phyloP scores from a whole-genome alignment of 2,113 vertebrate species.

The Epinephelus moara region DNA sequence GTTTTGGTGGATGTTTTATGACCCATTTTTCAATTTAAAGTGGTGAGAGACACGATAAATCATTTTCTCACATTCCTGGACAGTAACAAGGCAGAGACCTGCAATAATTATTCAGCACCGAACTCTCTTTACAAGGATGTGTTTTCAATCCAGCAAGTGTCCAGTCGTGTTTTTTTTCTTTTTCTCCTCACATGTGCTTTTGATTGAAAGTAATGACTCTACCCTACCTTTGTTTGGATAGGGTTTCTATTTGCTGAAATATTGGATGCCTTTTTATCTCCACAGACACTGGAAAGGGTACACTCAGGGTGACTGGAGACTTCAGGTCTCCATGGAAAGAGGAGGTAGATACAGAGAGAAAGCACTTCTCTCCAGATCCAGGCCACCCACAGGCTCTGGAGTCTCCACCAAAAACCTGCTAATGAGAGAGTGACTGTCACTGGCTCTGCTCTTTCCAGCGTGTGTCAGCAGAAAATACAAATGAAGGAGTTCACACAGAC shows the following conservation, averaged over 20 bases:
- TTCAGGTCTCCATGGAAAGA: conserved; percentile 72
- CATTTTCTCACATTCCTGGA: conserved; percentile 73
- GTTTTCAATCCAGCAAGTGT: conserved; percentile 59
- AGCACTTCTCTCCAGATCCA: conserved; percentile 53
- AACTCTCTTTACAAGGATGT: conserved; percentile 67
- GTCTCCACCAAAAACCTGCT: conserved; percentile 70
- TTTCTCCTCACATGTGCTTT: conserved; percentile 74
- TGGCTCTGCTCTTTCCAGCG: conserved; percentile 72
- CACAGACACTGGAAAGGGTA: conserved; percentile 57
- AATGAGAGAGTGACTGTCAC: conserved; percentile 79
- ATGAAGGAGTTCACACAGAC: conserved; percentile 69
- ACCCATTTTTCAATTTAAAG: conserved; percentile 44
- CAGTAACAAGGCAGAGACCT: conserved; percentile 60
- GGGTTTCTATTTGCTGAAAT: conserved; percentile 69
- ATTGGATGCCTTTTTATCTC: conserved; percentile 67
- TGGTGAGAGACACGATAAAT: conserved; percentile 66
- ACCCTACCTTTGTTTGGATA: conserved; percentile 76
- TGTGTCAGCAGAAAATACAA: conserved; percentile 76
- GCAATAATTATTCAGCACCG: conserved; percentile 60
- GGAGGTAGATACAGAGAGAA: conserved; percentile 58
- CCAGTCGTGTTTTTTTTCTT: conserved; percentile 47
- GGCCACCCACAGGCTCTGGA: conserved; percentile 77
- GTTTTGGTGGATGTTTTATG: conserved; percentile 62
- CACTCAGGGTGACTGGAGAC: conserved; percentile 52
- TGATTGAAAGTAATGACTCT: conserved; percentile 79